Conservation (phyloP, 2,888 invertebrate genomes). For the Bombylius major region DNA sequence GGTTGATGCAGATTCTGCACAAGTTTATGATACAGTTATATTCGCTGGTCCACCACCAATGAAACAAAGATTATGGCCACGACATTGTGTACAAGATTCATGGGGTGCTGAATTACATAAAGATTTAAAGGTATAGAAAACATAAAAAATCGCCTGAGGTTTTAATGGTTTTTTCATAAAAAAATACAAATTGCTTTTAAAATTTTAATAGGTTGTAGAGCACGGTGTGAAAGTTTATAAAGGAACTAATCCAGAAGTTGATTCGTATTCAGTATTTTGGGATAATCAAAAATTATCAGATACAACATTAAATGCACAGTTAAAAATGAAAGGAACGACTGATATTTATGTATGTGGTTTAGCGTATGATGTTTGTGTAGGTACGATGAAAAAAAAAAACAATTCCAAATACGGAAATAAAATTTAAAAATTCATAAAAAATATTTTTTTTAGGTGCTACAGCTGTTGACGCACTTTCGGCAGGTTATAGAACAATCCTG, state of each 20-base stretch:
- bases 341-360: constrained; percentile 91
- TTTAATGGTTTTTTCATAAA: background rate
- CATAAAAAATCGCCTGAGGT: no score
- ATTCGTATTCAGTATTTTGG: constrained; percentile 97
- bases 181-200: no score
- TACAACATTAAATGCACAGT: constrained; percentile 69
- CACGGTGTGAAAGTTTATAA: constrained; percentile 73
- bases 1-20: constrained; percentile 61
- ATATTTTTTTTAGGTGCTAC: constrained; percentile 54
- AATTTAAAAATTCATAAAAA: background rate
- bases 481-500: constrained; percentile 78
- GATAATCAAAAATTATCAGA: constrained; percentile 88
- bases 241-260: constrained; percentile 88
- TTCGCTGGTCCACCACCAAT: constrained; percentile 77
- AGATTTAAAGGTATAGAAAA: constrained; percentile 57
- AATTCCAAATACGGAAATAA: constrained; percentile 1
- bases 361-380: constrained; percentile 92
- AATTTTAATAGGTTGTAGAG: constrained; percentile 46
- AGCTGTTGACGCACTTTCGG: constrained; percentile 75
- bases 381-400: constrained; percentile 33
- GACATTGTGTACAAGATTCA: constrained; percentile 89
- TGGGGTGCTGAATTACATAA: constrained; percentile 91
- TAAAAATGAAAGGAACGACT: constrained; percentile 67
- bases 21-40: constrained; percentile 82
- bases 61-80: constrained; percentile 88